These are phyloP conservation scores for Pseudomyrmex gracilis DNA, from an alignment of 1,140 invertebrate species.

Conservation along the genomic window DNA sequence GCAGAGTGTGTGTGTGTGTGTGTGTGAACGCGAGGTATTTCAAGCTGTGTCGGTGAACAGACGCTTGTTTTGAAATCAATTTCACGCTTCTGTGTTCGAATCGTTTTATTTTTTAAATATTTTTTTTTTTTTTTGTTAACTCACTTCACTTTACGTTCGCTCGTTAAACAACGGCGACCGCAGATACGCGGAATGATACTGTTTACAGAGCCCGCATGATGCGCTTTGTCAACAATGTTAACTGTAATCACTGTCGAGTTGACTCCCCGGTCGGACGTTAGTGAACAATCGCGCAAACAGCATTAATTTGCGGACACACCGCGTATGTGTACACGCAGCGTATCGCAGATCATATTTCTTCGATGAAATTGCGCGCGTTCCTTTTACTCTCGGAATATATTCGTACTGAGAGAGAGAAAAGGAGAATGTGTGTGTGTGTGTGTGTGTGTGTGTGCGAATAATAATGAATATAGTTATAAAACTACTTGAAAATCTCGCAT, in stretches of 20 bases:
- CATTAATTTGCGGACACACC: slow-evolving; percentile 18
- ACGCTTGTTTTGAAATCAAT: not conserved
- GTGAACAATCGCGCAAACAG: slow-evolving; percentile 42
- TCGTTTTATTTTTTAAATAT: too few species aligned
- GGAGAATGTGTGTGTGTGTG: too few species aligned
- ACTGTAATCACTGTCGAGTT: slow-evolving; percentile 52
- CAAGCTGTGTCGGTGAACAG: too few species aligned
- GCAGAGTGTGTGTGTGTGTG: too few species aligned
- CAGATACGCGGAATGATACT: slow-evolving; percentile 27
- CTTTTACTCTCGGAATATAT: too few species aligned
- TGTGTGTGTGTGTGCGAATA: too few species aligned
- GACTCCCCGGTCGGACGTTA: slow-evolving; percentile 46
- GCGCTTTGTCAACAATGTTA: slow-evolving; percentile 43
- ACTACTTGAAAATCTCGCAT: too few species aligned
- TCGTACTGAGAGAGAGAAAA: too few species aligned
- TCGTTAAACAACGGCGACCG: not conserved
- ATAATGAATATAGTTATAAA: too few species aligned
- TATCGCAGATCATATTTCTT: slow-evolving; percentile 4
- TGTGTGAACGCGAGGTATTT: too few species aligned
- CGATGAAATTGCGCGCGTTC: not conserved
- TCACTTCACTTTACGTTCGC: not conserved
- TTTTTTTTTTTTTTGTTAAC: too few species aligned
- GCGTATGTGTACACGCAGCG: not conserved
- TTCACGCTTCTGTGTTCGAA: not conserved
- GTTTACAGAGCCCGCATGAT: slow-evolving; percentile 44